These are phyloP conservation scores for Sicus ferrugineus DNA, from an alignment of 2,888 invertebrate species.

Conservation along the genomic window DNA sequence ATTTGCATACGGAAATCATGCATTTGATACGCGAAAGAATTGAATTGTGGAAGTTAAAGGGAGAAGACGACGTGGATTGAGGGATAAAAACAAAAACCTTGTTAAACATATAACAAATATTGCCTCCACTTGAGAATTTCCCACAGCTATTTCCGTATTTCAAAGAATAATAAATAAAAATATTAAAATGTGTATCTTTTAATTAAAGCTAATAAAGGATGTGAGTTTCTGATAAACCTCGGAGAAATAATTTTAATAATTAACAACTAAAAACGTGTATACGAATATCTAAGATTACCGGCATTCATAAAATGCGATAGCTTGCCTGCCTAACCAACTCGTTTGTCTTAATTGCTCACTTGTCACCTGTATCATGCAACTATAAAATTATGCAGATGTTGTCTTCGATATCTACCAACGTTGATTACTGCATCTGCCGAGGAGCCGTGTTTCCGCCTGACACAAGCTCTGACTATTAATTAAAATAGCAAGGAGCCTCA, in stretches of 20 bases:
- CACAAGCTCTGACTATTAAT: constrained; percentile 17
- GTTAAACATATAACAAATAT: too few relatives aligned
- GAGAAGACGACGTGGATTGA: too few relatives aligned
- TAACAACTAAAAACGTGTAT: neutral
- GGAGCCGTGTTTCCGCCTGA: neutral
- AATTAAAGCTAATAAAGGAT: too few relatives aligned
- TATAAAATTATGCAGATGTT: constrained; percentile 26
- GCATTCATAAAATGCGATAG: constrained; percentile 14
- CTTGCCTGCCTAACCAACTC: neutral
- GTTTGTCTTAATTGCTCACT: constrained; percentile 27
- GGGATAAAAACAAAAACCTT: too few relatives aligned
- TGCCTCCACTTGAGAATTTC: too few relatives aligned
- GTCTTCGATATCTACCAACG: neutral
- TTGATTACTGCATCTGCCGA: neutral
- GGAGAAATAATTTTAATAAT: too few relatives aligned
- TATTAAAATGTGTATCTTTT: too few relatives aligned
- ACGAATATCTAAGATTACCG: constrained; percentile 18
- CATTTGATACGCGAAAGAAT: too few relatives aligned
- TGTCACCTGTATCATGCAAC: constrained; percentile 26
- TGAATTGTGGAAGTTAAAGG: too few relatives aligned
- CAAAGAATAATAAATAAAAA: too few relatives aligned
- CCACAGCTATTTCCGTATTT: too few relatives aligned
- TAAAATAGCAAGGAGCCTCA: constrained; percentile 24
- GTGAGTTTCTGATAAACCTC: too few relatives aligned
- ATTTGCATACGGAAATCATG: neutral